Evolutionary conservation across 2,888 invertebrate genomes (phyloP).

Genomic region (Clusia tigrina): DNA sequence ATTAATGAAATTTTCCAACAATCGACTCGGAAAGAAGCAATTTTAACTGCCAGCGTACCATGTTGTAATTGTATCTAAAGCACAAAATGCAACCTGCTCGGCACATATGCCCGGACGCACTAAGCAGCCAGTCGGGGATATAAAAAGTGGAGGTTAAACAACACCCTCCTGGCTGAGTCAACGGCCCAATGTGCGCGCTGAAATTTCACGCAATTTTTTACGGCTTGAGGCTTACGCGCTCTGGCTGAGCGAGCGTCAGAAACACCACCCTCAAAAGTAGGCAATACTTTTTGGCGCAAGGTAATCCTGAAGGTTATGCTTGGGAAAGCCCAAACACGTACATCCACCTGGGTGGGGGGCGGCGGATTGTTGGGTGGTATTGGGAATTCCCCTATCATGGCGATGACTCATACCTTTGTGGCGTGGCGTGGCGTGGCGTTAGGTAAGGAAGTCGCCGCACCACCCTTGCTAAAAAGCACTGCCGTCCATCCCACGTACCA

Average conservation of each 20-base stretch:
- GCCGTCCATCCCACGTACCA: too few relatives aligned
- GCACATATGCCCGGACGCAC: neutral
- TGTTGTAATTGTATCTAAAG: neutral
- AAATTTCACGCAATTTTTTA: slow-evolving; percentile 7
- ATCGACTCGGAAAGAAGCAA: too few relatives aligned
- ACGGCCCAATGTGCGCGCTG: neutral
- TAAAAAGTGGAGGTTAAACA: neutral
- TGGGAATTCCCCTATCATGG: slow-evolving; percentile 20
- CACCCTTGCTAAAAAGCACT: neutral
- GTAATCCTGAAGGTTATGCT: slow-evolving; percentile 23
- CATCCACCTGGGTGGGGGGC: too few relatives aligned
- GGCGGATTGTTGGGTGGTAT: too few relatives aligned
- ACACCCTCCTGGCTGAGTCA: neutral
- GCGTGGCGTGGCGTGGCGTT: neutral
- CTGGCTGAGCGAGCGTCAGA: neutral
- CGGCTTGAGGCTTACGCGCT: neutral
- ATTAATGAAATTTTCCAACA: slow-evolving; percentile 19
- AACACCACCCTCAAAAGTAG: neutral
- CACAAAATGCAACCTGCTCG: slow-evolving; percentile 1
- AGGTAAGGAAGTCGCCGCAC: neutral
- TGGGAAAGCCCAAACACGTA: slow-evolving; percentile 23
- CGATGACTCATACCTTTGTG: slow-evolving; percentile 21
- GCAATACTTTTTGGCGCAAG: neutral
- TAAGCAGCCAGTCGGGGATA: neutral
- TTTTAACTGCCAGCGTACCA: neutral